These are phyloP conservation scores for Sardina pilchardus DNA, from an alignment of 2,113 vertebrate species.

Conservation along the genomic window DNA sequence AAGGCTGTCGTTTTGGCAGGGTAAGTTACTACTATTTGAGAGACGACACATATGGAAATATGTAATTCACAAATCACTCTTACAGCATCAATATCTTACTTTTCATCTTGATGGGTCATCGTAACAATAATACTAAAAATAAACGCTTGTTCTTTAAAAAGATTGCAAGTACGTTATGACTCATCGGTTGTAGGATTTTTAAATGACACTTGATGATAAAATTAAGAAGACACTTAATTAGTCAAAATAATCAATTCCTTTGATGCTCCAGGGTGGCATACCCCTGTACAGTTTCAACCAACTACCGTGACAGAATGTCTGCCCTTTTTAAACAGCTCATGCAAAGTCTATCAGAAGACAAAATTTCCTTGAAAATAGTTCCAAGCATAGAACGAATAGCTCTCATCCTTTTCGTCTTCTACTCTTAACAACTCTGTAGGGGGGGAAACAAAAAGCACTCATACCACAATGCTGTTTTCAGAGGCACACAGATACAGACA, in stretches of 20 bases:
- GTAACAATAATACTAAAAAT: background rate
- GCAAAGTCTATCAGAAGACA: background rate
- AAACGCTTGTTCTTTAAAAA: background rate
- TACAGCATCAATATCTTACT: background rate
- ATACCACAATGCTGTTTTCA: background rate
- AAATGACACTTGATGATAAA: background rate
- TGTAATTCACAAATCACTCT: background rate
- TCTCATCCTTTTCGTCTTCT: background rate
- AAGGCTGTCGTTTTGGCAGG: background rate
- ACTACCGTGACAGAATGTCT: background rate
- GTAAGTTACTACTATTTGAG: background rate
- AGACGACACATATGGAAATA: background rate
- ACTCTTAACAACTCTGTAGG: background rate
- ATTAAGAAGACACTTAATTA: slow-evolving; percentile 3
- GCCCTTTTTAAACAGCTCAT: background rate
- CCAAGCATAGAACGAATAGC: background rate
- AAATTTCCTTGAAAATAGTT: background rate
- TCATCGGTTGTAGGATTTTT: background rate
- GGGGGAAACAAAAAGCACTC: background rate
- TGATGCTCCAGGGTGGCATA: background rate
- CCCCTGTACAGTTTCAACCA: slow-evolving; percentile 32
- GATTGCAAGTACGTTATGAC: background rate
- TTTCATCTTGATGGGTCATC: background rate
- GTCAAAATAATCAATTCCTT: background rate
- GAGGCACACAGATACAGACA: background rate